A percentile compares a stretch with the other conserved stretches of the same genome.
These are phyloP conservation scores for Drosophila eohydei DNA, from an alignment of 2,888 invertebrate genomes.

Conservation along the genomic window DNA sequence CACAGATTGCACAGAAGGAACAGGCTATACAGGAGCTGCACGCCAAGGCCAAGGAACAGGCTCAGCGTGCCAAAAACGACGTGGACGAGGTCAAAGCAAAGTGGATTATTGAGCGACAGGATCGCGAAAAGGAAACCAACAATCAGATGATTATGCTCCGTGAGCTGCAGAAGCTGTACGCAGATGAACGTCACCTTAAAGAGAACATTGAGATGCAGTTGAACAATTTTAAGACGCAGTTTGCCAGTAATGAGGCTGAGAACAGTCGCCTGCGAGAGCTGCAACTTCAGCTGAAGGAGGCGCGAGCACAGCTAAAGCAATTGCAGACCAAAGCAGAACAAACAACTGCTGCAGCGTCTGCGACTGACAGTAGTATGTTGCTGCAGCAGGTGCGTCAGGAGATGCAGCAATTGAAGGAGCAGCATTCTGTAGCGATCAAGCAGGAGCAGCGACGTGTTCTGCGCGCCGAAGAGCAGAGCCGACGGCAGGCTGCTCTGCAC, in stretches of 20 bases:
- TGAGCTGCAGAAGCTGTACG: conserved; percentile 91
- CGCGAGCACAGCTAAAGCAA: conserved; percentile 88
- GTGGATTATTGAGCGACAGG: conserved; percentile 91
- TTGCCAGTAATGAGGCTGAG: conserved; percentile 82
- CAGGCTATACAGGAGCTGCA: conserved; percentile 87
- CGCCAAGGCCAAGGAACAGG: conserved; percentile 87
- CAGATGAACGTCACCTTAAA: conserved; percentile 90
- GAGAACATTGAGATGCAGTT: conserved; percentile 90
- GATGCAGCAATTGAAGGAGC: conserved; percentile 89
- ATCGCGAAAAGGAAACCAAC: conserved; percentile 92
- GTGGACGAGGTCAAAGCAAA: conserved; percentile 89
- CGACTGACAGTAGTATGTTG: conserved; percentile 82
- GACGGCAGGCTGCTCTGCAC: conserved; percentile 88
- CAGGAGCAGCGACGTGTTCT: conserved; percentile 91
- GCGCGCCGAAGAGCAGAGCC: conserved; percentile 90
- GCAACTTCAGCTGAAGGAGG: conserved; percentile 88
- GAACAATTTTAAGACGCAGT: conserved; percentile 86
- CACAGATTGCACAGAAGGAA: conserved; percentile 86
- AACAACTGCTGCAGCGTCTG: conserved; percentile 78
- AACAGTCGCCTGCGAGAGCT: conserved; percentile 85
- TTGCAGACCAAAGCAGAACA: conserved; percentile 85
- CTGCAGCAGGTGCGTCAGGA: conserved; percentile 90
- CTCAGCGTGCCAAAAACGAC: conserved; percentile 87
- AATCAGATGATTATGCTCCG: conserved; percentile 92
- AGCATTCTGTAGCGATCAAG: conserved; percentile 89